phyloP scores from a whole-genome alignment of 2,888 invertebrate species.

The Synanthedon tipuliformis region DNA sequence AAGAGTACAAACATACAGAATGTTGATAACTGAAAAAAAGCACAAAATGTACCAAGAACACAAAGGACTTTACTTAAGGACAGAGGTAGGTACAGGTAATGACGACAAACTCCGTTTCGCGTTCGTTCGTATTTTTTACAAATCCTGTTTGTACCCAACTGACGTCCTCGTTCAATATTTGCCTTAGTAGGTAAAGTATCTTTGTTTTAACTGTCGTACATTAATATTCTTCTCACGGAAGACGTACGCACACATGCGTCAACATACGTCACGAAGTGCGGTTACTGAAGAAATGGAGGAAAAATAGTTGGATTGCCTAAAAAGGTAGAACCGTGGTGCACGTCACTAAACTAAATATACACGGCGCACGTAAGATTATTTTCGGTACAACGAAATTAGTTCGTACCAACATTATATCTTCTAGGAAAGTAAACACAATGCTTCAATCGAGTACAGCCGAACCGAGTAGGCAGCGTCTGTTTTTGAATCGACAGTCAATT shows the following conservation, averaged over 20 bases:
- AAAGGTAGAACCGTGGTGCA: slow-evolving; percentile 23
- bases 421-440: slow-evolving; percentile 48
- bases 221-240: neutral
- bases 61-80: no score
- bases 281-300: neutral
- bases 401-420: slow-evolving; percentile 43
- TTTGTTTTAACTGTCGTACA: no score
- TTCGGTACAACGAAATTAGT: slow-evolving; percentile 48
- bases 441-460: slow-evolving; percentile 52
- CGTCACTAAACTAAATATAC: slow-evolving; percentile 17
- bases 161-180: no score
- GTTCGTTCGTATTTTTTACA: no score
- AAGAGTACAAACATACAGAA: no score
- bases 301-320: slow-evolving; percentile 19
- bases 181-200: no score
- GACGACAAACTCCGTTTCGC: no score
- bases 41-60: no score
- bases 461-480: slow-evolving; percentile 54
- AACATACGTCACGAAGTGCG: neutral
- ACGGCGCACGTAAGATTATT: slow-evolving; percentile 49
- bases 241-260: neutral
- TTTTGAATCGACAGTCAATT: slow-evolving; percentile 28
- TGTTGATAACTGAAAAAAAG: no score
- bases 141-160: no score
- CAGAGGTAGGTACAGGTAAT: no score